Evolutionary conservation across 2,797 vertebrate species (phyloP).

Genomic region (Eremophila alpestris): DNA sequence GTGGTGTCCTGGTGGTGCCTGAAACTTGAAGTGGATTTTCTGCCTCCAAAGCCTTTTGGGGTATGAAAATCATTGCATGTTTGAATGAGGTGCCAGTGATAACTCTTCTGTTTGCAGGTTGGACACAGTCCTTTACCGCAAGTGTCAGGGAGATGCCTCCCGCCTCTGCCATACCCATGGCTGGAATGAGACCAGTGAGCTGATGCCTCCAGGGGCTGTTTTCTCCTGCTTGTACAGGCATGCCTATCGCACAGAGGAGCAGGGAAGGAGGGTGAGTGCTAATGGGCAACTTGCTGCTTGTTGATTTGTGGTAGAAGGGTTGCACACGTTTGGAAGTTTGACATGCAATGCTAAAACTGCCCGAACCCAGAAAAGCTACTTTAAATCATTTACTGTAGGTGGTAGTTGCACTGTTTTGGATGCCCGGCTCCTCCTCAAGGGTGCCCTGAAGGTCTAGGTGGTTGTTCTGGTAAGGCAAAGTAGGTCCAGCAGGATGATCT

Average conservation of each 20-base stretch:
- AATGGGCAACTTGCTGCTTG: background rate
- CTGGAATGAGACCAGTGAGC: conserved; percentile 95
- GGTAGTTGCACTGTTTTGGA: background rate
- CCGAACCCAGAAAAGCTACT: background rate
- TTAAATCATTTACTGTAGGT: fast-evolving
- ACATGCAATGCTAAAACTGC: fast-evolving
- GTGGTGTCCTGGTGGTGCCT: background rate
- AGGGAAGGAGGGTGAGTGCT: conserved; percentile 88
- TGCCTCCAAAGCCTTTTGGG: background rate
- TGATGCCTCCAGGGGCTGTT: conserved; percentile 91
- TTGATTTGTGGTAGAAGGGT: background rate
- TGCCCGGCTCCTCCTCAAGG: background rate
- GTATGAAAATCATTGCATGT: fast-evolving
- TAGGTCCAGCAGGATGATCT: background rate
- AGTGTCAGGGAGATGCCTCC: conserved; percentile 93
- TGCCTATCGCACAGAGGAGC: conserved; percentile 94
- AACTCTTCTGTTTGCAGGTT: conserved; percentile 73
- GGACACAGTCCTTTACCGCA: conserved; percentile 92
- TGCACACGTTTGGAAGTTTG: background rate
- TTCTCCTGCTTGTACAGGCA: conserved; percentile 97
- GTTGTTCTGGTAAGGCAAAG: background rate
- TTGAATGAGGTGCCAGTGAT: background rate
- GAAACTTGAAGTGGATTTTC: background rate
- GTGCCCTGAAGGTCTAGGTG: background rate
- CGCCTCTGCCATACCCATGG: conserved; percentile 92